Base-by-base conservation (phyloP, 1,140 invertebrate genomes). In the Pseudomyrmex sp. region DNA sequence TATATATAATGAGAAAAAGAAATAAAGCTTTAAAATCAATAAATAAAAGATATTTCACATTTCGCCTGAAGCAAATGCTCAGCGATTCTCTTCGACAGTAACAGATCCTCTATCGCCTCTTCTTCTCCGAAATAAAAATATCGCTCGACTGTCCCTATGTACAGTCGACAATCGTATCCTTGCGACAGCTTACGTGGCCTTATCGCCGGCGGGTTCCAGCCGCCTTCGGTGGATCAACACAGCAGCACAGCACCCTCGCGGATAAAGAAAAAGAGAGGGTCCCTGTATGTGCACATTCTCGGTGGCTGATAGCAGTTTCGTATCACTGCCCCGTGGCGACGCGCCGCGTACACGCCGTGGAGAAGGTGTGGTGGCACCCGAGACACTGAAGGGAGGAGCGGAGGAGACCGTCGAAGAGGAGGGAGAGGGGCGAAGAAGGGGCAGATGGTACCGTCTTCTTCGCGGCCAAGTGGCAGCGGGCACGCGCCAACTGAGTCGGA, bases 391-490 rank as follows among this genome's bases (percentile, higher is more conserved):
- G 7, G 59, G 35, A 56, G 46, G 3, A 23, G 15, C 4, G 18
- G 10, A 26, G 10, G 61, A 15, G 23, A 13, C 13, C 10, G 35
- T n/a, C 35, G 35, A 35, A 35, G 35, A 35, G 1, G 82, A 52
- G 35, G 26, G 66, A 76, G 69, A 80, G 84, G 91, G 90, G 91
- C 86, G 84, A 87, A 87, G 87, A 89, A 86, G 91, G 90, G 89
- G 92, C 91, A 93, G 92, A 93, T 94, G 93, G 92, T 91, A 88
- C 89, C 92, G 92, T 92, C 91, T 91, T 93, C 91, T 90, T 93
- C 91, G 92, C 93, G 92, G 93, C 93, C 93, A 94, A 93, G 93
- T 94, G 92, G 93, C 93, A 93, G 93, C 91, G 91, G 93, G 92
- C 92, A 93, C 91, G 92, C 91, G 92, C 87, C 87, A 88, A 87